Conservation (phyloP, 2,797 vertebrate species). For the Leptatherina wallacei region DNA sequence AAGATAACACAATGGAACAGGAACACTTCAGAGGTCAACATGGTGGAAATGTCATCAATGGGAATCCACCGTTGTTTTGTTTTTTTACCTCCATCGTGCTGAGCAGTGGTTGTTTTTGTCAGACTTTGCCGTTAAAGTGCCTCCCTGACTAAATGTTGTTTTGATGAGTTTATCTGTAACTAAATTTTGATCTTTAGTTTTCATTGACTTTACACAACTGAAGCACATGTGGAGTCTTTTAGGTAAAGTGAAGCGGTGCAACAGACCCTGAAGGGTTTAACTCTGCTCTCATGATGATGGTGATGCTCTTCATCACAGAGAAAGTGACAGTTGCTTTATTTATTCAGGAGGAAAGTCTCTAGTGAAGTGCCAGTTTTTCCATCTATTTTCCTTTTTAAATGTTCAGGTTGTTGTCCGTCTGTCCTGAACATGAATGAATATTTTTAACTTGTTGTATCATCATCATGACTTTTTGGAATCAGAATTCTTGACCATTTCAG, state of each 20-base stretch:
- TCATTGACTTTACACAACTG: constrained; percentile 3
- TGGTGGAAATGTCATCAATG: background rate
- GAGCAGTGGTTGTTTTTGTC: background rate
- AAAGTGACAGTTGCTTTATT: background rate
- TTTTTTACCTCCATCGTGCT: background rate
- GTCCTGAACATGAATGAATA: constrained; percentile 15
- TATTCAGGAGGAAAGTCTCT: too few species aligned
- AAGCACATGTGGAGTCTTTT: background rate
- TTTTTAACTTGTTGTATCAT: background rate
- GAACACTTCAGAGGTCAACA: background rate
- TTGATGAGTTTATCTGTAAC: background rate
- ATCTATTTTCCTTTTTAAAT: constrained; percentile 3
- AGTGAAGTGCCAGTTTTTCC: too few species aligned
- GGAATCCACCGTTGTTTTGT: background rate
- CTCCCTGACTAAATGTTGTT: constrained; percentile 5
- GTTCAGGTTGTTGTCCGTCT: constrained; percentile 21
- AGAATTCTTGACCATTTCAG: constrained; percentile 66
- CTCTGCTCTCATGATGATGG: constrained; percentile 2
- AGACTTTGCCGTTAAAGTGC: constrained; percentile 10
- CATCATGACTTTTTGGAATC: constrained; percentile 62
- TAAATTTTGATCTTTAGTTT: background rate
- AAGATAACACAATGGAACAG: background rate
- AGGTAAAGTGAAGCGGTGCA: background rate
- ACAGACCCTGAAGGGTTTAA: background rate
- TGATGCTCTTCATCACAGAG: background rate